Conservation (phyloP, 2,888 invertebrate genomes). For the Dromius quadrimaculatus region DNA sequence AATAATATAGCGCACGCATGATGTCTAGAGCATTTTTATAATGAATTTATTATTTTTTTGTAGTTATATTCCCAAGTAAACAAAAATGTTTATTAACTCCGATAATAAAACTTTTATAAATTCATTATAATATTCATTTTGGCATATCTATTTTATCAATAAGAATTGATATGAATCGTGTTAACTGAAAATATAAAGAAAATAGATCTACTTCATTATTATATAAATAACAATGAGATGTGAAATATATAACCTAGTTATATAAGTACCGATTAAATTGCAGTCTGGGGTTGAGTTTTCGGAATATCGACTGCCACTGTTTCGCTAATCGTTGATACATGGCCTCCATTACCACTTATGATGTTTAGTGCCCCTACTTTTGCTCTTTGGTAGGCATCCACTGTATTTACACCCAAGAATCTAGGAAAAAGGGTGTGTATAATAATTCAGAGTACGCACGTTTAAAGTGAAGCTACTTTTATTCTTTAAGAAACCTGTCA, state of each 20-base stretch:
- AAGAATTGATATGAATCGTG: slow-evolving; percentile 10
- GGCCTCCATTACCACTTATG: slow-evolving; percentile 65
- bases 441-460: too few species aligned
- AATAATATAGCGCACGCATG: too few species aligned
- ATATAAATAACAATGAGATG: slow-evolving; percentile 47
- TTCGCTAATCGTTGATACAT: slow-evolving; percentile 70
- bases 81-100: too few species aligned
- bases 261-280: slow-evolving; percentile 56
- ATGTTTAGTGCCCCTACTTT: slow-evolving; percentile 90
- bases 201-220: slow-evolving; percentile 21
- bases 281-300: slow-evolving; percentile 61
- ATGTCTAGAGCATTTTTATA: too few species aligned
- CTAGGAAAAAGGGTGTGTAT: too few species aligned
- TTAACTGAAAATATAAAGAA: slow-evolving; percentile 16
- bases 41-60: too few species aligned
- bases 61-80: too few species aligned
- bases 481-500: neutral
- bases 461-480: too few species aligned
- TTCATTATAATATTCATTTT: too few species aligned
- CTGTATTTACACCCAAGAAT: slow-evolving; percentile 87
- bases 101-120: too few species aligned
- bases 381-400: slow-evolving; percentile 91
- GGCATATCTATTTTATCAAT: too few species aligned
- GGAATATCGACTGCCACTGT: slow-evolving; percentile 67
- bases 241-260: slow-evolving; percentile 34